phyloP scores from a whole-genome alignment of 1,140 invertebrate species.

The Lucilia sericata region DNA sequence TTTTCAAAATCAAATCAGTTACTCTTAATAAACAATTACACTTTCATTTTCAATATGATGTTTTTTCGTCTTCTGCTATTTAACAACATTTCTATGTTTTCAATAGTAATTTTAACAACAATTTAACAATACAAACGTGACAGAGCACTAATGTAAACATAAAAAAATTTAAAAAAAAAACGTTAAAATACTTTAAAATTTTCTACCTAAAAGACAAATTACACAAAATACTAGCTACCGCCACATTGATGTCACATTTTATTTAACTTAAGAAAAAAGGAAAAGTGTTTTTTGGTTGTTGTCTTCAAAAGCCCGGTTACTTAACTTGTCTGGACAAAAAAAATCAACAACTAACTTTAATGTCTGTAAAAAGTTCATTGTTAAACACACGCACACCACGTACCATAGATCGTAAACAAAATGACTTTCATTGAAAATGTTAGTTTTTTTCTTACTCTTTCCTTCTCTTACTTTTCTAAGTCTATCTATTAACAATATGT shows the following conservation, averaged over 20 bases:
- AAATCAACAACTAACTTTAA: no score
- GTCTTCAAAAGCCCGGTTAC: no score
- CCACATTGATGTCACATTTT: background rate
- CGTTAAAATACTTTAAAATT: background rate
- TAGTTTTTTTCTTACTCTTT: no score
- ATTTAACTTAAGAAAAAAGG: background rate
- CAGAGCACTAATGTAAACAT: background rate
- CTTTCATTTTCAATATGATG: constrained; percentile 2
- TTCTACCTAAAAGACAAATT: background rate
- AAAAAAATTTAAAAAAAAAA: background rate
- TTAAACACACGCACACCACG: no score
- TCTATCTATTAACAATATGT: no score
- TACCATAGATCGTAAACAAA: no score
- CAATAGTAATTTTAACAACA: background rate
- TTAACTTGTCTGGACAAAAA: no score
- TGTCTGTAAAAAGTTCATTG: no score
- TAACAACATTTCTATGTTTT: background rate
- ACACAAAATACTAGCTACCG: background rate
- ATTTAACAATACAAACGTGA: constrained; percentile 1
- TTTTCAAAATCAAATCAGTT: no score
- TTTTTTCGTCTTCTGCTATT: background rate
- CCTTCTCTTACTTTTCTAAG: no score
- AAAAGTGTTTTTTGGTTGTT: background rate
- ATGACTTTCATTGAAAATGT: no score
- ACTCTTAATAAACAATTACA: background rate